Evolutionary conservation across 2,113 vertebrate genomes (phyloP), one percentile per base, ranked within the genome.

Genomic region (Sceloporus tristichus): DNA sequence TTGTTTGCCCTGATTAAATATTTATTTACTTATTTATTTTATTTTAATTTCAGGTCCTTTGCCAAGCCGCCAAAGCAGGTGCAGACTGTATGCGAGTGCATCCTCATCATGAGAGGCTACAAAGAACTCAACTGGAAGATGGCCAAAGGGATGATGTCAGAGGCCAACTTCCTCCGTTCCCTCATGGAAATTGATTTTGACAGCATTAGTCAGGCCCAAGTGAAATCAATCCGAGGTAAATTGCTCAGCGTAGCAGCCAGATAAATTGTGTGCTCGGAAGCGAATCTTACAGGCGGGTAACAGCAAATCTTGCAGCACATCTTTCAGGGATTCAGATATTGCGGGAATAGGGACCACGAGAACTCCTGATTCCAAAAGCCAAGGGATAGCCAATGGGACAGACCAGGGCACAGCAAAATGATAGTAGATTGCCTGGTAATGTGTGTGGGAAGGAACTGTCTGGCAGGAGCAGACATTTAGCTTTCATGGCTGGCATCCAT

Each of bases 131-230:
- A 91, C 94, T 99, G 99, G 99, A 98, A 98, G 88, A 94, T 97
- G 0, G 99, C 99, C 91, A 99, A 98, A 85, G 98, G 97, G 34
- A 99, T 99, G 99, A 99, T 99, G 98, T 98, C 99, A 0, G 99
- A 99, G 94, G 95, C 98, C 0, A 98, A 98, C 91, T 99, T 99
- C 96, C 96, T 99, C 92, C 94, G 96, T 1, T 97, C 97, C 0
- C 96, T 99, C 59, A 97, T 98, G 98, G 98, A 99, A 2, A 97
- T 99, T 0, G 98, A 99, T 78, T 99, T 98, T 56, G 98, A 99
- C 88, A 90, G 95, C 2, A 98, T 99, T 89, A 92, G 85, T 5
- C 92, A 96, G 82, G 89, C 92, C 88, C 98, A 98, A 87, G 97
- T 99, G 62, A 98, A 97, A 90, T 97, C 97, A 0, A 97, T 99